Base-by-base conservation (phyloP, 2,888 invertebrate species). In the Drosophila rubida region DNA sequence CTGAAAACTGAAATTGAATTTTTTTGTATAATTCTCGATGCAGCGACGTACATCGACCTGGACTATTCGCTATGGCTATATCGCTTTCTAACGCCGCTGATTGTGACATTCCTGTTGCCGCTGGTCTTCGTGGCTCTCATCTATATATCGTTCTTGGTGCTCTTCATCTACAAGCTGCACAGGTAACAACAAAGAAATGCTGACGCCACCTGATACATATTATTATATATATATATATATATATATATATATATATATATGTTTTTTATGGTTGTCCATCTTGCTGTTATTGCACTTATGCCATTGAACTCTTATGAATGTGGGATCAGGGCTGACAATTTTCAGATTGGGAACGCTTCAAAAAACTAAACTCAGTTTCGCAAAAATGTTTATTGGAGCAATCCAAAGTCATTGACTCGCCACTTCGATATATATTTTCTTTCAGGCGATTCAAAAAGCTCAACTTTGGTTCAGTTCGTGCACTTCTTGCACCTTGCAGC, bases 151-250 rank as follows among this genome's bases (percentile, higher is more conserved):
- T 95, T 95, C 70, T 93, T 97, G 88, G 95, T 97, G 89, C 94
- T 97, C 75, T 97, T 97, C 90, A 94, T 98, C 75, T 97, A 97
- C 92, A 96, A 96, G 92, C 93, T 96, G 67, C 96, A 98, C 92
- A 95, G 96, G 96, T 93, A 79, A 93, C 87, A 59, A 11, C 9
- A 44, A 19, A 16, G 6, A 58, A 55, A 48, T 22, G 37, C 48
- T 48, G 30, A 39, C 45, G 53, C 22, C 39, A 32, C 16, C 32
- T 9, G 9, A 49, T 48, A n/a, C 3, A 45, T 51, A 39, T 35
- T 9, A 16, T 32, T 30, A 25, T 42, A 39, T 11, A 35, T 22
- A 27, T 5, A 49, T 48, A 37, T 32, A 11, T 11, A 22, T n/a
- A 9, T 41, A 13, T 19, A 41, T 32, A 35, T 42, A 32, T 7